These are phyloP conservation scores for Cladorhizidae sp. DNA, from an alignment of 37 sponge, comb jelly and placozoan genomes.

Conservation along the genomic window DNA sequence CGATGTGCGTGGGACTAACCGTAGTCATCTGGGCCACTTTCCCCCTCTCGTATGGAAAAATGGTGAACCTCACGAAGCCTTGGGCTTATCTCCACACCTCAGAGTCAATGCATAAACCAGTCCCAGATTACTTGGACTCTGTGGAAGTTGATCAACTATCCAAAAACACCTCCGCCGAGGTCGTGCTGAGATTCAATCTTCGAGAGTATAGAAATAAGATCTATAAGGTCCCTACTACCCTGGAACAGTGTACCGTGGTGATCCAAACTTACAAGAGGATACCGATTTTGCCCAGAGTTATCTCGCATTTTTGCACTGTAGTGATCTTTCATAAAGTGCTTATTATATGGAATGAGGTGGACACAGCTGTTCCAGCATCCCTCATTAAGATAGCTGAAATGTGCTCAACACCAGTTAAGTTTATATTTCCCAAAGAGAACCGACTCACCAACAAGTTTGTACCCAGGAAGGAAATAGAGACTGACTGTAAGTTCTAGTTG, in stretches of 20 bases:
- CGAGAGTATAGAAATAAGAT: background rate
- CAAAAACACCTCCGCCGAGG: no score
- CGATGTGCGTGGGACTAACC: no score
- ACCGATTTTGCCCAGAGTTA: background rate
- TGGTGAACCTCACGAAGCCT: no score
- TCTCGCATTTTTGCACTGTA: slow-evolving; percentile 14
- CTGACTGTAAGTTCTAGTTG: slow-evolving; percentile 35
- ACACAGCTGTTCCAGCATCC: slow-evolving; percentile 2
- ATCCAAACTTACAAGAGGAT: slow-evolving; percentile 27
- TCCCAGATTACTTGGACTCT: no score
- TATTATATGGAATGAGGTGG: slow-evolving; percentile 45
- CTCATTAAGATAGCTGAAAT: background rate
- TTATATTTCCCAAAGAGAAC: slow-evolving; percentile 12
- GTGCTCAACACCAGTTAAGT: background rate
- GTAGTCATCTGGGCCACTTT: no score
- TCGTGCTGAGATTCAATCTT: no score
- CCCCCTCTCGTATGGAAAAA: no score
- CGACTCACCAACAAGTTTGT: slow-evolving; percentile 32
- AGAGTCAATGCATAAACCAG: no score
- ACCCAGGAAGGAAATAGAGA: slow-evolving; percentile 36
- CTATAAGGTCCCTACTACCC: background rate
- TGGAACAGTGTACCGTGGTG: slow-evolving; percentile 19
- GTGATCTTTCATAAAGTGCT: slow-evolving; percentile 5
- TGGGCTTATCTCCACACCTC: no score
- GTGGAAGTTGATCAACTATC: no score